Evolutionary conservation across 2,797 vertebrate genomes (phyloP).

Genomic region (Amazonetta brasiliensis): DNA sequence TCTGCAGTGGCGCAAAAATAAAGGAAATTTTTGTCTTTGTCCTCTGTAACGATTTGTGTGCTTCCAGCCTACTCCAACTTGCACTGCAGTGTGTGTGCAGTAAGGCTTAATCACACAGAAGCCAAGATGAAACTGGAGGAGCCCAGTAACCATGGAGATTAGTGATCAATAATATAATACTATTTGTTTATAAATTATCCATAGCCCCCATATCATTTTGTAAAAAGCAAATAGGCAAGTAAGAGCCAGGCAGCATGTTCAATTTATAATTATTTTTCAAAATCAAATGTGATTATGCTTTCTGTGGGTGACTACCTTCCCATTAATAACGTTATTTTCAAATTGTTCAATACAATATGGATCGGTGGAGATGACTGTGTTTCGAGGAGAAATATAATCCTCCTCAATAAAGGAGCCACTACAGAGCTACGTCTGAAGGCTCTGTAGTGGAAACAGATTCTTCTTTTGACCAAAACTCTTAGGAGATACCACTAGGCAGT

Average conservation of each 20-base stretch:
- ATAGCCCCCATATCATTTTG: background rate
- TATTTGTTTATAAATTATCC: conserved; percentile 52
- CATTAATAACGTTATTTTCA: background rate
- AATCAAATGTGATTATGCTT: conserved; percentile 5
- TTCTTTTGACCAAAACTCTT: background rate
- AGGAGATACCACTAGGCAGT: background rate
- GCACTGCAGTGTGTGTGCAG: background rate
- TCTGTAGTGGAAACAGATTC: background rate
- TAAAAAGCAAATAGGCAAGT: background rate
- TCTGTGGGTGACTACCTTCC: background rate
- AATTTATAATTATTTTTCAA: background rate
- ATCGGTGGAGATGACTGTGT: background rate
- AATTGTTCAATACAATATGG: background rate
- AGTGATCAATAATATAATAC: conserved; percentile 42
- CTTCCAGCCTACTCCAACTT: background rate
- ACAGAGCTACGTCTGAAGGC: background rate
- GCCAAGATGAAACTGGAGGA: background rate
- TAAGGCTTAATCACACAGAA: background rate
- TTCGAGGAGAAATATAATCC: background rate
- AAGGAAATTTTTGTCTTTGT: background rate
- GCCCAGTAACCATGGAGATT: conserved; percentile 42
- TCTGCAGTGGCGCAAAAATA: background rate
- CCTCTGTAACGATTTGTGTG: background rate
- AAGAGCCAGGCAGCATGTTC: background rate
- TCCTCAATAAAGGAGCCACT: background rate